Percentiles rank a stretch among this genome's conserved stretches.
phyloP scores from a whole-genome alignment of 2,797 vertebrate species.

The Leptoclinus maculatus region DNA sequence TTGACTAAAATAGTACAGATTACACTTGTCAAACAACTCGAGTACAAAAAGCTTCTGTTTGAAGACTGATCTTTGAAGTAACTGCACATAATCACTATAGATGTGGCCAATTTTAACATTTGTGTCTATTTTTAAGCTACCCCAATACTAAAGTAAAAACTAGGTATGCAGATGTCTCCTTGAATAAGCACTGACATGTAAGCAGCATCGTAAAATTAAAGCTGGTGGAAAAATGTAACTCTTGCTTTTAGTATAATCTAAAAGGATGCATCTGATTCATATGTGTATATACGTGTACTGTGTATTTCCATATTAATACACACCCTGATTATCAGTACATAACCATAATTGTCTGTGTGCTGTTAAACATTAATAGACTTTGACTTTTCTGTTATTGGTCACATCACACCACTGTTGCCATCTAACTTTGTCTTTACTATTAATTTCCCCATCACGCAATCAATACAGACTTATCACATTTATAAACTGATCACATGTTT shows the following conservation, averaged over 20 bases:
- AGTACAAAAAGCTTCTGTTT: background rate
- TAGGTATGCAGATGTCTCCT: background rate
- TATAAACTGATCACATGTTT: background rate
- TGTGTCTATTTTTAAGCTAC: background rate
- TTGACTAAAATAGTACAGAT: background rate
- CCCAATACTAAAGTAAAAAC: background rate
- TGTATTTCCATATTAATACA: background rate
- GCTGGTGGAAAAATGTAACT: background rate
- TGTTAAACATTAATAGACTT: background rate
- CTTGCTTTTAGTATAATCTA: background rate
- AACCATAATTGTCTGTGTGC: background rate
- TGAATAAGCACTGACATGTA: background rate
- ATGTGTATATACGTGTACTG: too few species aligned
- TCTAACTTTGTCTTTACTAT: background rate
- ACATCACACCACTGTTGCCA: background rate
- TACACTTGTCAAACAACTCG: background rate
- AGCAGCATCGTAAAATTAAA: background rate
- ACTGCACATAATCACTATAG: background rate
- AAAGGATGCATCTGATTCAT: background rate
- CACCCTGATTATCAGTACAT: background rate
- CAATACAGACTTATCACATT: background rate
- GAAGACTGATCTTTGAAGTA: background rate
- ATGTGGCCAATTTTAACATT: background rate
- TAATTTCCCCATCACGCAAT: background rate
- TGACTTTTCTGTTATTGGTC: background rate